Conservation (phyloP, 2,888 invertebrate species). For the Rhagonycha lutea region DNA sequence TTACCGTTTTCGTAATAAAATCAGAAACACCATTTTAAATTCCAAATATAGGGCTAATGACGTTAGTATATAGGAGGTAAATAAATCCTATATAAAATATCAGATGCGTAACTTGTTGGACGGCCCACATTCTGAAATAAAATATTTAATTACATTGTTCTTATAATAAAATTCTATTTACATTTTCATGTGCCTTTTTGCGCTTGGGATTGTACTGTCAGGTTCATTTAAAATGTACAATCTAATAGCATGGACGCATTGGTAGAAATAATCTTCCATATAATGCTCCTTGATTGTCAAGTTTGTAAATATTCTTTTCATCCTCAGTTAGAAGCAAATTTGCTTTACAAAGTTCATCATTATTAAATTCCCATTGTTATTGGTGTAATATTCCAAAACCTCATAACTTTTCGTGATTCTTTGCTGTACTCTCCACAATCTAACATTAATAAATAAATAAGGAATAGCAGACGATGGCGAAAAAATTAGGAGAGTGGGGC, state of each 20-base stretch:
- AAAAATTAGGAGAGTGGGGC: too few species aligned
- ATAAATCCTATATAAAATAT: slow-evolving; percentile 15
- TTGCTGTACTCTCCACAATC: slow-evolving; percentile 80
- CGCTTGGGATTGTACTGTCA: slow-evolving; percentile 79
- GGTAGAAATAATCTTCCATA: slow-evolving; percentile 79
- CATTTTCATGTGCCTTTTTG: slow-evolving; percentile 79
- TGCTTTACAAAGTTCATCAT: slow-evolving; percentile 64
- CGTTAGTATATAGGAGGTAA: not conserved
- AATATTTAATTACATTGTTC: not conserved
- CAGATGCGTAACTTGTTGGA: slow-evolving; percentile 6
- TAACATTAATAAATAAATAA: slow-evolving; percentile 46
- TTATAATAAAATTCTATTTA: slow-evolving; percentile 53
- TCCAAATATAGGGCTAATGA: not conserved
- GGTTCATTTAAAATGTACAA: slow-evolving; percentile 81
- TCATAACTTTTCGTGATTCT: slow-evolving; percentile 85
- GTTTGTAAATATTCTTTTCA: slow-evolving; percentile 69
- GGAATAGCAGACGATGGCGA: too few species aligned
- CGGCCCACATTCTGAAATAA: not conserved
- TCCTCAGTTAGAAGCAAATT: slow-evolving; percentile 65
- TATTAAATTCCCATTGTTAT: slow-evolving; percentile 90
- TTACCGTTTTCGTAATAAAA: too few species aligned
- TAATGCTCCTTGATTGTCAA: slow-evolving; percentile 75
- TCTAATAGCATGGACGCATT: slow-evolving; percentile 80
- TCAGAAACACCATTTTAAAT: not conserved
- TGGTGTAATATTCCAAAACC: slow-evolving; percentile 90